These are phyloP conservation scores for Trachythela sp. DNA, from an alignment of 64 coral and sea anemone species.

Conservation along the genomic window DNA sequence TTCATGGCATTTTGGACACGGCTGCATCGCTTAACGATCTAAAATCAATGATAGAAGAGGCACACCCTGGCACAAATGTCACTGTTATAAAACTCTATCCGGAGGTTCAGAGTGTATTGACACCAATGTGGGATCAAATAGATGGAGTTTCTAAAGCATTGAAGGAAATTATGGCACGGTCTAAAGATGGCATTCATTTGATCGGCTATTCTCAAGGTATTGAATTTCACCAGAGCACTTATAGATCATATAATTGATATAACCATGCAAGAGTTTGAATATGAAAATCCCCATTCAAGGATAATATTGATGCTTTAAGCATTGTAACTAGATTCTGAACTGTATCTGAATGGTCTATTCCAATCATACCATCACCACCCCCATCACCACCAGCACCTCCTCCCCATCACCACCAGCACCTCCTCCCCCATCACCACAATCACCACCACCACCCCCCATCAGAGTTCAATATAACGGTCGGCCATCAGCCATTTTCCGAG, in stretches of 20 bases:
- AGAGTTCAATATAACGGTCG: too few relatives aligned
- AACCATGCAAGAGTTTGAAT: background rate
- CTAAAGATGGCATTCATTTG: constrained; percentile 77
- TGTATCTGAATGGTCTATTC: background rate
- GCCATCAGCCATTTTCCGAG: too few relatives aligned
- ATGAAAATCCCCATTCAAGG: background rate
- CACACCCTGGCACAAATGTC: constrained; percentile 91
- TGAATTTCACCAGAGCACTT: background rate
- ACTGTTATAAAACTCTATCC: constrained; percentile 64
- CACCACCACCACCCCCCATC: too few relatives aligned
- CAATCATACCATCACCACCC: too few relatives aligned
- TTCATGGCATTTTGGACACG: constrained; percentile 91
- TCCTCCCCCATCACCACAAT: too few relatives aligned
- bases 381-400: too few relatives aligned
- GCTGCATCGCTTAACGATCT: constrained; percentile 74
- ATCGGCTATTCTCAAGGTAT: constrained; percentile 99
- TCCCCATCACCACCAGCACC: too few relatives aligned
- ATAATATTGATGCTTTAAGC: too few relatives aligned
- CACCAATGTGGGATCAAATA: constrained; percentile 76
- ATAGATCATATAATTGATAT: background rate
- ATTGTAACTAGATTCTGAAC: background rate
- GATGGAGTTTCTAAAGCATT: constrained; percentile 47
- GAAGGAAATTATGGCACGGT: constrained; percentile 59
- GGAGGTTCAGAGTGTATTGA: constrained; percentile 56
- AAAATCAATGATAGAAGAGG: constrained; percentile 57